phyloP scores from a whole-genome alignment of 2,888 invertebrate genomes.

The Oxycera nigricornis region DNA sequence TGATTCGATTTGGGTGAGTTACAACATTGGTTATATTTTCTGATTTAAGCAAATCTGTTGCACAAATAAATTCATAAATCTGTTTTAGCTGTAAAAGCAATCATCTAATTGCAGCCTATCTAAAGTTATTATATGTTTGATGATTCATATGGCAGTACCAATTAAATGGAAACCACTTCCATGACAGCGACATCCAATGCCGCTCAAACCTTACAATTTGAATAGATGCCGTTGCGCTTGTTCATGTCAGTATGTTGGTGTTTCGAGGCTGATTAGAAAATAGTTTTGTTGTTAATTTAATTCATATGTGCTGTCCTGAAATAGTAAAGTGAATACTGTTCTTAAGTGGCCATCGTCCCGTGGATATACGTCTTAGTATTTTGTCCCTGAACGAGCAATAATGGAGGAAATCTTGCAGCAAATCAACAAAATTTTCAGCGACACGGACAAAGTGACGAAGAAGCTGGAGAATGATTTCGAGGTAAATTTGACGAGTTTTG shows the following conservation, averaged over 20 bases:
- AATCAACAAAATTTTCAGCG: not conserved
- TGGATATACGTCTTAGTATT: slow-evolving; percentile 2
- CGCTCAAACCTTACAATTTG: slow-evolving; percentile 14
- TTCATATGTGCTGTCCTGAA: not conserved
- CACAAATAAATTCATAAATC: too few relatives aligned
- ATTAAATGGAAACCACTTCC: slow-evolving; percentile 13
- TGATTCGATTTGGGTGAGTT: too few relatives aligned
- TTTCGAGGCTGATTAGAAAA: not conserved
- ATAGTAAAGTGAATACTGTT: not conserved
- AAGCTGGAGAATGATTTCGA: slow-evolving; percentile 9
- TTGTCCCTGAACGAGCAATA: not conserved
- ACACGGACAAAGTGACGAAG: not conserved
- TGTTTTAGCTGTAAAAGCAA: too few relatives aligned
- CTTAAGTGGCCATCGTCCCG: not conserved
- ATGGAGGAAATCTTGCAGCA: slow-evolving; percentile 33
- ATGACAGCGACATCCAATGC: slow-evolving; percentile 2
- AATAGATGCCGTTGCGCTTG: slow-evolving; percentile 8
- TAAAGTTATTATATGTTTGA: too few relatives aligned
- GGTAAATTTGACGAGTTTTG: too few relatives aligned
- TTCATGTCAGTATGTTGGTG: not conserved
- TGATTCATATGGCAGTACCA: slow-evolving; percentile 20
- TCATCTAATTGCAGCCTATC: too few relatives aligned
- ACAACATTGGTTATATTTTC: too few relatives aligned
- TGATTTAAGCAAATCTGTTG: too few relatives aligned
- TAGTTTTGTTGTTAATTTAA: not conserved